A percentile compares a stretch with the other conserved stretches of the same genome.
Conservation (phyloP, 2,888 invertebrate genomes). For the Strigamia maritima region DNA sequence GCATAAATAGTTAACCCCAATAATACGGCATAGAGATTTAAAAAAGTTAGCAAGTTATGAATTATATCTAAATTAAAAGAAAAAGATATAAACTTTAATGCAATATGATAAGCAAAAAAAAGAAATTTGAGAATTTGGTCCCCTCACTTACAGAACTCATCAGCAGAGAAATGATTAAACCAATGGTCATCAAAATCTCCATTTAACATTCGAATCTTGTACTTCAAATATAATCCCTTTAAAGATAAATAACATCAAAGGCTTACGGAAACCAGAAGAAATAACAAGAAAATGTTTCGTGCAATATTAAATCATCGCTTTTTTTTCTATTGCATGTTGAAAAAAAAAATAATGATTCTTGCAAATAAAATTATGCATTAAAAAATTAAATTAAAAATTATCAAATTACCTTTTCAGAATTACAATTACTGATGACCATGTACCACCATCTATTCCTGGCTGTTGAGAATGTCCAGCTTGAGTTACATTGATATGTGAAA, state of each 20-base stretch:
- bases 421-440: slow-evolving; percentile 77
- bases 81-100: too few species aligned
- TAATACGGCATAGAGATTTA: neutral
- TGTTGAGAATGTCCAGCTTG: slow-evolving; percentile 67
- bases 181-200: neutral
- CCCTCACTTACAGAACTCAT: slow-evolving; percentile 29
- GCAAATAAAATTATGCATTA: too few species aligned
- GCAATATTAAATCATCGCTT: neutral
- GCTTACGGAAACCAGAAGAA: too few species aligned
- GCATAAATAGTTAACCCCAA: neutral
- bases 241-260: neutral
- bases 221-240: slow-evolving; percentile 22
- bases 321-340: neutral
- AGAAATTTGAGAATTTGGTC: too few species aligned
- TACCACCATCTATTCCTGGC: slow-evolving; percentile 92
- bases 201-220: neutral
- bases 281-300: too few species aligned
- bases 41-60: neutral
- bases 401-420: slow-evolving; percentile 59
- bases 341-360: neutral
- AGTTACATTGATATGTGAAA: slow-evolving; percentile 57
- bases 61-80: slow-evolving; percentile 15
- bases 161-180: slow-evolving; percentile 16
- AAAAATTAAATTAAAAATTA: neutral
- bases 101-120: too few species aligned